These are phyloP conservation scores for Neocrepidodera transversa DNA, from an alignment of 2,888 invertebrate genomes.

Conservation along the genomic window DNA sequence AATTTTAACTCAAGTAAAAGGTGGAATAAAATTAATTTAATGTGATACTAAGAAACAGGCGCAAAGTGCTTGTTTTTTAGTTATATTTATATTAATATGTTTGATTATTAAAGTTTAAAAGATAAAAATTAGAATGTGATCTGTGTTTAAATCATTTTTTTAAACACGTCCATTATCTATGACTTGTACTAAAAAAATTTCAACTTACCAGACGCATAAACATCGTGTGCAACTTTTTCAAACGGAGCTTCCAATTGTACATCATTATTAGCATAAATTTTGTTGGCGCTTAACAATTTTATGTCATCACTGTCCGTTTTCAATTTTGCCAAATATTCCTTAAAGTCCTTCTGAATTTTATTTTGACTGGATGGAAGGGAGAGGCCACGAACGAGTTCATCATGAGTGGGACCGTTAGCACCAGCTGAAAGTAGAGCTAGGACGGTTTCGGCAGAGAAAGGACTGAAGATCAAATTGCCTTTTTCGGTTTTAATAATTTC, in stretches of 20 bases:
- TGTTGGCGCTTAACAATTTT: constrained; percentile 55
- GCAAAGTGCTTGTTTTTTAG: too few relatives aligned
- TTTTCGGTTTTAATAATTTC: constrained; percentile 36
- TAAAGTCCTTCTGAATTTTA: constrained; percentile 32
- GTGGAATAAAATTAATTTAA: too few relatives aligned
- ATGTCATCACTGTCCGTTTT: constrained; percentile 36
- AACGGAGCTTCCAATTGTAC: constrained; percentile 65
- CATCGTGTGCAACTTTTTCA: constrained; percentile 64
- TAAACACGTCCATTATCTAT: too few relatives aligned
- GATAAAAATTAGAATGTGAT: too few relatives aligned
- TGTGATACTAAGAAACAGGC: too few relatives aligned
- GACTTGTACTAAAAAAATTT: not conserved
- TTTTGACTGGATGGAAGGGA: constrained; percentile 41
- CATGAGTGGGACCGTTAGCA: constrained; percentile 50
- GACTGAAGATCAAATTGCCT: constrained; percentile 51
- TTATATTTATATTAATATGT: too few relatives aligned
- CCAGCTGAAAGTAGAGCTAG: constrained; percentile 52
- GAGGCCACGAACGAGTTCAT: constrained; percentile 45
- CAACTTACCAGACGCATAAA: constrained; percentile 61
- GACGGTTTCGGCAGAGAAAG: constrained; percentile 52
- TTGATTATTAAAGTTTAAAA: too few relatives aligned
- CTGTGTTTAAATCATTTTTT: too few relatives aligned
- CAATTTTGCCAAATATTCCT: constrained; percentile 41
- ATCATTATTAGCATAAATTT: constrained; percentile 68
- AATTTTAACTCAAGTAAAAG: too few relatives aligned